phyloP scores from a whole-genome alignment of 2,888 invertebrate genomes.

The Itoplectis maculator region DNA sequence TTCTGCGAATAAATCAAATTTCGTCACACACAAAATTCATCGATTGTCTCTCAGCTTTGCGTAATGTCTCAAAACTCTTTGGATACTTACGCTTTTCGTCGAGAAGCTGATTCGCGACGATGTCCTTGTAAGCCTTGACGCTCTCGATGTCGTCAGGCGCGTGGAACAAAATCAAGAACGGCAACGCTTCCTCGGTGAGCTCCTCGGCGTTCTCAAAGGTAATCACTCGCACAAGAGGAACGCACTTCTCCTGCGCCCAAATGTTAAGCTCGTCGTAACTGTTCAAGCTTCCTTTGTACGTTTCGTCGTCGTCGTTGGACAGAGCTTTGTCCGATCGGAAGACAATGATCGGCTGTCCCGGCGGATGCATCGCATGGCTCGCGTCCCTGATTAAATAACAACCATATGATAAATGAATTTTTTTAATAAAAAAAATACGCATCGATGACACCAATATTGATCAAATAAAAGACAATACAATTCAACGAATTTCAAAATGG shows the following conservation, averaged over 20 bases:
- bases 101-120: constrained; percentile 91
- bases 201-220: constrained; percentile 99
- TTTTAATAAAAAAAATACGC: neutral
- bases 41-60: neutral
- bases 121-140: constrained; percentile 93
- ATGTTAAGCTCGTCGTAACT: constrained; percentile 94
- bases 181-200: constrained; percentile 98
- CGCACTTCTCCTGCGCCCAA: constrained; percentile 97
- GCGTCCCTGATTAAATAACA: constrained; percentile 85
- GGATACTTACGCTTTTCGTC: constrained; percentile 94
- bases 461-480: neutral
- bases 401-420: neutral
- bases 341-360: constrained; percentile 92
- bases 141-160: constrained; percentile 92
- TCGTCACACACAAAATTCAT: neutral
- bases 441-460: neutral
- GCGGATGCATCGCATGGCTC: constrained; percentile 93
- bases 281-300: constrained; percentile 90
- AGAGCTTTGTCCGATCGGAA: constrained; percentile 93
- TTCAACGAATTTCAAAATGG: neutral
- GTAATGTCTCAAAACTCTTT: neutral
- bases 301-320: constrained; percentile 93
- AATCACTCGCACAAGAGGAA: constrained; percentile 98
- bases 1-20: constrained; percentile 87
- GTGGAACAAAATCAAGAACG: constrained; percentile 99